Evolutionary conservation across 2,113 vertebrate genomes (phyloP).

Genomic region (Suncus etruscus): DNA sequence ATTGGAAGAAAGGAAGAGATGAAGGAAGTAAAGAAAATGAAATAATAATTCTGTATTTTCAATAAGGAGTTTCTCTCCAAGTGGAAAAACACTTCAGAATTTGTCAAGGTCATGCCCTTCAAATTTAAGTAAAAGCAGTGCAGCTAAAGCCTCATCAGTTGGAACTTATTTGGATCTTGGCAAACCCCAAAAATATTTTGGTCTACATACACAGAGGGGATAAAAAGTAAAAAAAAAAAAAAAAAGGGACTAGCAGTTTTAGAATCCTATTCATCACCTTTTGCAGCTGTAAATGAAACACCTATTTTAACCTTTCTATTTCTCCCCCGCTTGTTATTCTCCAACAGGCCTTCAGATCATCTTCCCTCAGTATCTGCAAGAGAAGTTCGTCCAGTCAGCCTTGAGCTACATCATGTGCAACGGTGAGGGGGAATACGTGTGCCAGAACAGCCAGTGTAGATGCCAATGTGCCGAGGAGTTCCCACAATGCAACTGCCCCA

Average conservation of each 20-base stretch:
- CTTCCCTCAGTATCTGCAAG: slow-evolving; percentile 98
- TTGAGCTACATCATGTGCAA: slow-evolving; percentile 99
- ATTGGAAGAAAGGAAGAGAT: slow-evolving; percentile 54
- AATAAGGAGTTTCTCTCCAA: neutral
- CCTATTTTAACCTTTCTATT: slow-evolving; percentile 14
- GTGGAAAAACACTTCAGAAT: neutral
- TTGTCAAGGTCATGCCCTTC: neutral
- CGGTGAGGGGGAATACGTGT: slow-evolving; percentile 97
- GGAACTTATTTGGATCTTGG: neutral
- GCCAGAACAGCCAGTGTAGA: slow-evolving; percentile 94
- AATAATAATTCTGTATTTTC: slow-evolving; percentile 27
- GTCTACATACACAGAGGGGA: neutral
- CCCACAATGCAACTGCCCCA: slow-evolving; percentile 98
- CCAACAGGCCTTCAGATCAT: slow-evolving; percentile 97
- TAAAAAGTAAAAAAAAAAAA: neutral
- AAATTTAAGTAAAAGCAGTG: neutral
- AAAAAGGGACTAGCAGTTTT: slow-evolving; percentile 34
- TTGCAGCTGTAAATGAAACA: slow-evolving; percentile 77
- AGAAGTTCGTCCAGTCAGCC: slow-evolving; percentile 99
- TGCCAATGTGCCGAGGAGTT: slow-evolving; percentile 96
- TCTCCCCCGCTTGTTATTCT: slow-evolving; percentile 43
- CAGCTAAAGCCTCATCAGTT: neutral
- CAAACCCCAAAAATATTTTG: neutral
- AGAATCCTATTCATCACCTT: slow-evolving; percentile 58
- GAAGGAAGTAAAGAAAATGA: slow-evolving; percentile 51